Percentiles rank a stretch among this genome's conserved stretches.
Evolutionary conservation across 2,113 vertebrate species (phyloP).

Genomic region (Chaetorhynchus papuensis): DNA sequence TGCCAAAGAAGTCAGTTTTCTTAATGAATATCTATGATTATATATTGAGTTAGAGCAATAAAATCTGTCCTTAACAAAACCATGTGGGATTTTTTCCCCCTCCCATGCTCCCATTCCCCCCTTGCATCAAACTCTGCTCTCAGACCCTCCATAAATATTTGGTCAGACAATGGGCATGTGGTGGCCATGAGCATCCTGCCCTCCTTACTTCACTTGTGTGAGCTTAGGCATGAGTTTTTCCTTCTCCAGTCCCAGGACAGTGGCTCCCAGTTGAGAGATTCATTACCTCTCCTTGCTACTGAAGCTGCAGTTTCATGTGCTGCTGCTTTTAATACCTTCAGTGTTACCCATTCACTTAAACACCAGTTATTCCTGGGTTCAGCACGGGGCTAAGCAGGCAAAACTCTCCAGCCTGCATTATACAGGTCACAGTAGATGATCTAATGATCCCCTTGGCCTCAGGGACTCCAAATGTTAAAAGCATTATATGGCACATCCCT

Average conservation of each 20-base stretch:
- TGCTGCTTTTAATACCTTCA: background rate
- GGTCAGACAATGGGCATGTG: background rate
- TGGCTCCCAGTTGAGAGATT: conserved; percentile 1
- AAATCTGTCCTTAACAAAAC: background rate
- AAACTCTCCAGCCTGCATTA: background rate
- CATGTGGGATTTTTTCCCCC: background rate
- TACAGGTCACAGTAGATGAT: conserved; percentile 29
- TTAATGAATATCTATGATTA: background rate
- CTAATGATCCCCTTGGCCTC: conserved; percentile 43
- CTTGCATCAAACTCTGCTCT: background rate
- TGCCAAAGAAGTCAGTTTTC: background rate
- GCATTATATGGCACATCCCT: conserved; percentile 47
- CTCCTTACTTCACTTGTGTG: background rate
- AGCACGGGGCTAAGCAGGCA: background rate
- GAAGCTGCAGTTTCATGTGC: background rate
- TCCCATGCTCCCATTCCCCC: background rate
- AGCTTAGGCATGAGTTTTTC: background rate
- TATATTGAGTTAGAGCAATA: background rate
- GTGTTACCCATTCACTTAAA: background rate
- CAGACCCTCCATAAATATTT: background rate
- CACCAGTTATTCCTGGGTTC: background rate
- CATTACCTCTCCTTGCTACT: background rate
- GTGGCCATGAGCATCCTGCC: background rate
- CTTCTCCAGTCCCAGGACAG: background rate
- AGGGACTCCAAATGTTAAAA: conserved; percentile 41